Evolutionary conservation across 1,140 invertebrate genomes (phyloP).

Genomic region (Psilanteris sp.): DNA sequence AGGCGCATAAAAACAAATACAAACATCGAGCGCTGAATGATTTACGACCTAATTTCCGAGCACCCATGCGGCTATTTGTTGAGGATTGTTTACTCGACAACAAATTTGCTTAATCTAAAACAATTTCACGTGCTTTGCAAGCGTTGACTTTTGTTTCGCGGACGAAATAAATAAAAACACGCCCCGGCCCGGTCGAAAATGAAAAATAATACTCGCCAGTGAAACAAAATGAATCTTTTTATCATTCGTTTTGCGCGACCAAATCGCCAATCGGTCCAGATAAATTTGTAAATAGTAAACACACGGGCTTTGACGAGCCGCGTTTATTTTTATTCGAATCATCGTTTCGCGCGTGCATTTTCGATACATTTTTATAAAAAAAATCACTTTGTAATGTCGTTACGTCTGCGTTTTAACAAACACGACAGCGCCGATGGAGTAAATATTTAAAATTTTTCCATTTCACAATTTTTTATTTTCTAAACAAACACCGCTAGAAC

Average conservation of each 20-base stretch:
- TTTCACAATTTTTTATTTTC: constrained; percentile 3
- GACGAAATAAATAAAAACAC: no score
- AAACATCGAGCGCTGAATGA: neutral
- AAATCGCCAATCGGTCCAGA: constrained; percentile 16
- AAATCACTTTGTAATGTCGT: constrained; percentile 25
- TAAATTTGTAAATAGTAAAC: constrained; percentile 33
- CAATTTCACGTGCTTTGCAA: no score
- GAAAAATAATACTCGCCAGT: no score
- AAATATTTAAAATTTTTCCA: constrained; percentile 33
- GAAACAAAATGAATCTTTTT: no score
- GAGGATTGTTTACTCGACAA: neutral
- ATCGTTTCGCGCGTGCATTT: constrained; percentile 24
- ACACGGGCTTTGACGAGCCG: constrained; percentile 14
- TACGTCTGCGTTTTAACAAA: constrained; percentile 28
- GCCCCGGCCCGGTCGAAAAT: no score
- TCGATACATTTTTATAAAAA: constrained; percentile 28
- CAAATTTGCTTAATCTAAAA: neutral
- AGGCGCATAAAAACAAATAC: no score
- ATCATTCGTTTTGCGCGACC: constrained; percentile 17
- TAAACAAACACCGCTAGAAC: no score
- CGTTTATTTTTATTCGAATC: neutral
- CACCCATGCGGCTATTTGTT: neutral
- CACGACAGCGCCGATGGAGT: constrained; percentile 1
- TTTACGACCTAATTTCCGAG: constrained; percentile 16
- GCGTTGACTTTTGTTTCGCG: no score